Conservation (phyloP, 35 echinoderm and acorn worm species). For the Holothuria glaberrima region DNA sequence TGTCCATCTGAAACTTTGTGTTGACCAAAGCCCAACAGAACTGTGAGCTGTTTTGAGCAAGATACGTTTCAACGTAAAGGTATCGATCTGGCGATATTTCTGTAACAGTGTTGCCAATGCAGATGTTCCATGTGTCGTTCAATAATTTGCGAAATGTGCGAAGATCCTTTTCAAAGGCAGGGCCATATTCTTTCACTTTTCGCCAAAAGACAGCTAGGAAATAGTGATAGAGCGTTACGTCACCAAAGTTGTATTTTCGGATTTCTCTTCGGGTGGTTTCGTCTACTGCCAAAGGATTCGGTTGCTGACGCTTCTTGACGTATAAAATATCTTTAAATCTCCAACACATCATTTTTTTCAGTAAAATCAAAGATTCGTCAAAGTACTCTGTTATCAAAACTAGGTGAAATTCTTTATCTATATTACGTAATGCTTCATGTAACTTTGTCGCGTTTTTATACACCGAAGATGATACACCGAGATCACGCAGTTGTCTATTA, state of each 20-base stretch:
- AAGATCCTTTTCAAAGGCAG: slow-evolving; percentile 4
- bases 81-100: slow-evolving; percentile 2
- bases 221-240: slow-evolving; percentile 27
- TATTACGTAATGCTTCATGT: not conserved
- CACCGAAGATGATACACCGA: not conserved
- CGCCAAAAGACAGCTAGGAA: slow-evolving; percentile 7
- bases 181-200: slow-evolving; percentile 41
- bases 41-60: not conserved
- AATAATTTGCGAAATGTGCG: slow-evolving; percentile 6
- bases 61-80: slow-evolving; percentile 12
- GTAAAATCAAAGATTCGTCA: slow-evolving; percentile 8
- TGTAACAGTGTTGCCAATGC: slow-evolving; percentile 10
- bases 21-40: slow-evolving; percentile 51
- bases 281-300: not conserved
- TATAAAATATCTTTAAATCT: slow-evolving; percentile 9
- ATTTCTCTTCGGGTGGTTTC: not conserved
- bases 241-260: not conserved
- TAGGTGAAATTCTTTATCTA: not conserved
- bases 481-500: slow-evolving; percentile 10
- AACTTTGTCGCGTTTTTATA: not conserved
- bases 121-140: not conserved
- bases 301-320: not conserved
- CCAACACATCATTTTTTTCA: slow-evolving; percentile 32
- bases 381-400: slow-evolving; percentile 20
- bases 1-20: slow-evolving; percentile 42